These are phyloP conservation scores for Sphyrna mokarran DNA, from an alignment of 2,113 vertebrate species.

Conservation along the genomic window DNA sequence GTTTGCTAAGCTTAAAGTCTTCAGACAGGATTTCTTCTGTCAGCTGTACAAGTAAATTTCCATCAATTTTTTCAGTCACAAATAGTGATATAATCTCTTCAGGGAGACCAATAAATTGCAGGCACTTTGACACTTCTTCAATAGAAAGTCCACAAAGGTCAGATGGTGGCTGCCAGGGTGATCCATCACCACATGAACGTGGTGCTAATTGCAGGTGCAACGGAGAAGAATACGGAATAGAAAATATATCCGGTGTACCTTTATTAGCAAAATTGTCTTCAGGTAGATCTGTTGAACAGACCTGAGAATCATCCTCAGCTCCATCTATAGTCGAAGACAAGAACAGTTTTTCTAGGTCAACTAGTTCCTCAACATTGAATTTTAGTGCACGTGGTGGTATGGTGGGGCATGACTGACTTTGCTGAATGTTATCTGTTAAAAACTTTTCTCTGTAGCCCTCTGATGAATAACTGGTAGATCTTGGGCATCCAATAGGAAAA, in stretches of 20 bases:
- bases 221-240: conserved; percentile 58
- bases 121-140: conserved; percentile 85
- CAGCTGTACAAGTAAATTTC: conserved; percentile 88
- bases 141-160: conserved; percentile 81
- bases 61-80: conserved; percentile 88
- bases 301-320: conserved; percentile 55
- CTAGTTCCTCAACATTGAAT: conserved; percentile 53
- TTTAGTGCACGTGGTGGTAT: conserved; percentile 82
- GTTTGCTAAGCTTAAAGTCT: conserved; percentile 94
- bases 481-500: conserved; percentile 57
- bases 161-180: conserved; percentile 80
- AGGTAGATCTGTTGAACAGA: conserved; percentile 52
- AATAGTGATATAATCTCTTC: conserved; percentile 83
- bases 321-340: conserved; percentile 59
- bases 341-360: conserved; percentile 50
- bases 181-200: conserved; percentile 66
- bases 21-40: conserved; percentile 92
- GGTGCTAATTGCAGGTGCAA: conserved; percentile 56
- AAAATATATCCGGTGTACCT: conserved; percentile 56
- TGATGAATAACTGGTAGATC: conserved; percentile 82
- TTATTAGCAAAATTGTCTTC: conserved; percentile 61
- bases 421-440: conserved; percentile 61
- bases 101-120: conserved; percentile 86
- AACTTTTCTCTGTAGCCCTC: conserved; percentile 71
- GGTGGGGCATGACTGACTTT: conserved; percentile 84